Conservation (phyloP, 2,888 invertebrate genomes). For the Ommatoiulus sabulosus region DNA sequence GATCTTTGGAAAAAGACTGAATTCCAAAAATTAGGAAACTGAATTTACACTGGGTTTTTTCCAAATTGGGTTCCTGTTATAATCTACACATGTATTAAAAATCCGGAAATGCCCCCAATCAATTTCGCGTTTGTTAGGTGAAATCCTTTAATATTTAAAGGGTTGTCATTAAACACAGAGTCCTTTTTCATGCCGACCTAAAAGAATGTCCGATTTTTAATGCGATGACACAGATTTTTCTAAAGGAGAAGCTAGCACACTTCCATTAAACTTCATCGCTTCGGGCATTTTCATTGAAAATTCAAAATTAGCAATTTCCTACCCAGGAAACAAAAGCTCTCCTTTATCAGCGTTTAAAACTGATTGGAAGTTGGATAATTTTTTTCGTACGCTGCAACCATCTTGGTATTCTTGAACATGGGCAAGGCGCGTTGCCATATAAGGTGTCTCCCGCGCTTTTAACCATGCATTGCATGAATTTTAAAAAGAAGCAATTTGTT, state of each 20-base stretch:
- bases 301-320: neutral
- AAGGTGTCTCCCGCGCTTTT: neutral
- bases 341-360: neutral
- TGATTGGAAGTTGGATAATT: neutral
- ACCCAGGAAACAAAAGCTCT: neutral
- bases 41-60: neutral
- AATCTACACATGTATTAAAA: neutral
- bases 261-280: neutral
- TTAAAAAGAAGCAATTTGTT: conserved; percentile 1
- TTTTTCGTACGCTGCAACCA: neutral
- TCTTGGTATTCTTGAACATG: neutral
- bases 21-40: neutral
- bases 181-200: conserved; percentile 6
- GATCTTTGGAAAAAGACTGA: neutral
- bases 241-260: neutral
- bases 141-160: neutral
- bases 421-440: conserved; percentile 2
- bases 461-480: neutral
- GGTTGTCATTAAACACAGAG: neutral
- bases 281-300: conserved; percentile 7
- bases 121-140: neutral
- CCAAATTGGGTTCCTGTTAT: neutral
- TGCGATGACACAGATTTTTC: conserved; percentile 22
- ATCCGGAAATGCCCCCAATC: neutral
- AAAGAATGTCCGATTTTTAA: conserved; percentile 11